These are phyloP conservation scores for Rousettus madagascariensis DNA, from an alignment of 2,797 vertebrate species.

Conservation along the genomic window DNA sequence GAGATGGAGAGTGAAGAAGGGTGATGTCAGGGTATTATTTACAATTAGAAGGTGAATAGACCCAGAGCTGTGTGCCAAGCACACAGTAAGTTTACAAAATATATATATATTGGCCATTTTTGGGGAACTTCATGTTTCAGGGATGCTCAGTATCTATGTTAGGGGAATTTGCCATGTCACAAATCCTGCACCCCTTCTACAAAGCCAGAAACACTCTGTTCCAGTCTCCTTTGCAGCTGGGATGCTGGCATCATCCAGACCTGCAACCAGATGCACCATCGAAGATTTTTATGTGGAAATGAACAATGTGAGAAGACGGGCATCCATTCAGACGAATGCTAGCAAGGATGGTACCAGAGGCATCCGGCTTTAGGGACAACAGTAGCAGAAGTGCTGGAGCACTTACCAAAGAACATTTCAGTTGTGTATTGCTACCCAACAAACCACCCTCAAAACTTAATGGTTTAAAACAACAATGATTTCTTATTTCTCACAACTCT, in stretches of 20 bases:
- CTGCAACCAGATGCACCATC: not conserved
- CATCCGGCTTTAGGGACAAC: not conserved
- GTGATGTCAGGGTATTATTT: not conserved
- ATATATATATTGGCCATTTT: not conserved
- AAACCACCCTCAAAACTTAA: not conserved
- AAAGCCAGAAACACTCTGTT: not conserved
- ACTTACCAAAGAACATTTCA: not conserved
- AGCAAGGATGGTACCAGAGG: not conserved
- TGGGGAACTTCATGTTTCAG: not conserved
- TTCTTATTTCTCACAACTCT: constrained; percentile 14
- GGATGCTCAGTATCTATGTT: not conserved
- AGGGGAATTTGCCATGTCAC: not conserved
- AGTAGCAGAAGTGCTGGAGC: not conserved
- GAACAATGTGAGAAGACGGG: not conserved
- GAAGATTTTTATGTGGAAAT: not conserved
- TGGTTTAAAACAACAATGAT: not conserved
- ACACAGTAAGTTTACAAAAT: not conserved
- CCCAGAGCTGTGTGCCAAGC: not conserved
- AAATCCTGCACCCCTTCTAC: not conserved
- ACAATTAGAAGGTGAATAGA: not conserved
- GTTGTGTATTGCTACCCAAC: not conserved
- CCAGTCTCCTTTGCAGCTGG: not conserved
- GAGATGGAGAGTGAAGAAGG: not conserved
- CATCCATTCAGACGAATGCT: not conserved
- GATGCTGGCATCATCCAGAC: not conserved